A percentile compares a stretch with the other conserved stretches of the same genome.
phyloP scores from a whole-genome alignment of 2,113 vertebrate genomes.

The Dryoscopus gambensis region DNA sequence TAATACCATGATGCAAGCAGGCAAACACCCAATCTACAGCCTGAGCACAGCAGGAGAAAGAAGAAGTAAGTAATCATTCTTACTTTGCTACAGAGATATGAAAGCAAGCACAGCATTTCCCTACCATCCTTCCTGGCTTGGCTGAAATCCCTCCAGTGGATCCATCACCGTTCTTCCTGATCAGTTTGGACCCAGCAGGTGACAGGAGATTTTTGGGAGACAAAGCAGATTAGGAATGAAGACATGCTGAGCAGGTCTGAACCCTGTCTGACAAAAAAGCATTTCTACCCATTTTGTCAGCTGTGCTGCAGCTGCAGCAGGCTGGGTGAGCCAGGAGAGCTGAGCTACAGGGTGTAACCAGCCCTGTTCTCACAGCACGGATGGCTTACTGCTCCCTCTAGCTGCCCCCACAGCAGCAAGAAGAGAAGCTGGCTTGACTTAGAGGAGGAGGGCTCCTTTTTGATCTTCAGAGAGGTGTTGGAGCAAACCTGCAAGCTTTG shows the following conservation, averaged over 20 bases:
- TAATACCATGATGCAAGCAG: slow-evolving; percentile 34
- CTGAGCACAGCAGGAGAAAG: not conserved
- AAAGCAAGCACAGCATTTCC: not conserved
- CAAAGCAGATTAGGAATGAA: not conserved
- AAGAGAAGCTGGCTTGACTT: not conserved
- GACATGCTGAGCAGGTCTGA: not conserved
- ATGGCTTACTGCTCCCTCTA: not conserved
- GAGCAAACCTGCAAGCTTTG: not conserved
- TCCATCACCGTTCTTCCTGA: not conserved
- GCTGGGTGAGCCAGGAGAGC: not conserved
- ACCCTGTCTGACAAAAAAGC: not conserved
- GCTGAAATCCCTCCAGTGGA: not conserved
- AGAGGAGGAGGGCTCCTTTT: not conserved
- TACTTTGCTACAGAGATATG: not conserved
- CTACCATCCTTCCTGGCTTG: not conserved
- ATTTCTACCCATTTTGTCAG: not conserved
- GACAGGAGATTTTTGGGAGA: not conserved
- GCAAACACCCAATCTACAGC: not conserved
- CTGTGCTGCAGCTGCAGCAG: not conserved
- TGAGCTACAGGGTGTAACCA: not conserved
- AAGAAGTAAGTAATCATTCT: not conserved
- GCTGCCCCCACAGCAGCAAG: not conserved
- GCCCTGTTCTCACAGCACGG: no score
- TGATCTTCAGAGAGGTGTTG: not conserved
- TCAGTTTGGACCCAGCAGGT: not conserved